phyloP scores from a whole-genome alignment of 2,797 vertebrate genomes.

The Hipposideros larvatus region DNA sequence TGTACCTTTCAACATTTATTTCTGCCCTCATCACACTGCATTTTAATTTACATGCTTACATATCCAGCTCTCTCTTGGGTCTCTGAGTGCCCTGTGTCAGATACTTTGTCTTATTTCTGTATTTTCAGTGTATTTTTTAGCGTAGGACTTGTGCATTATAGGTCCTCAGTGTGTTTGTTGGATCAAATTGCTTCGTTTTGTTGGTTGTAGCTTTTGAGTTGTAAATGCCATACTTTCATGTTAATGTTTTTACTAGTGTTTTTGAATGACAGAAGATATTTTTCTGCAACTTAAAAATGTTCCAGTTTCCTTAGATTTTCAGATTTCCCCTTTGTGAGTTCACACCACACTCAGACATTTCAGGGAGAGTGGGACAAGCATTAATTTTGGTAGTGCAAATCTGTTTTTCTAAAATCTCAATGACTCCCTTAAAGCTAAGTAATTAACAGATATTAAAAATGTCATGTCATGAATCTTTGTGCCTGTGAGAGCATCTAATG shows the following conservation, averaged over 20 bases:
- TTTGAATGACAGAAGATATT: not conserved
- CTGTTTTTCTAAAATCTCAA: conserved; percentile 59
- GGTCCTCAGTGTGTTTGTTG: not conserved
- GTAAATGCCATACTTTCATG: not conserved
- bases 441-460: conserved; percentile 67
- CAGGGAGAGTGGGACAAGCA: not conserved
- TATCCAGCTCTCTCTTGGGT: not conserved
- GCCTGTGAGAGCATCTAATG: conserved; percentile 5
- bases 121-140: not conserved
- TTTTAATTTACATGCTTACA: not conserved
- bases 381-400: conserved; percentile 27
- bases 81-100: not conserved
- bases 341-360: not conserved
- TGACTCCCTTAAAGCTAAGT: conserved; percentile 37
- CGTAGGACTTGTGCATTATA: not conserved
- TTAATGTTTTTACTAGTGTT: conserved; percentile 2
- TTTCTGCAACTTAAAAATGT: conserved; percentile 28
- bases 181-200: conserved; percentile 10
- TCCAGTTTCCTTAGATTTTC: not conserved
- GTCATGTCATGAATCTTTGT: conserved; percentile 32
- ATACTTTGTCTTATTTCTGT: not conserved
- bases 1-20: not conserved
- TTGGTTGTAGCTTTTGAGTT: conserved; percentile 8
- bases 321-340: not conserved
- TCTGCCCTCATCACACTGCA: not conserved